These are phyloP conservation scores for Theristicus caerulescens DNA, from an alignment of 2,113 vertebrate genomes.

Conservation along the genomic window DNA sequence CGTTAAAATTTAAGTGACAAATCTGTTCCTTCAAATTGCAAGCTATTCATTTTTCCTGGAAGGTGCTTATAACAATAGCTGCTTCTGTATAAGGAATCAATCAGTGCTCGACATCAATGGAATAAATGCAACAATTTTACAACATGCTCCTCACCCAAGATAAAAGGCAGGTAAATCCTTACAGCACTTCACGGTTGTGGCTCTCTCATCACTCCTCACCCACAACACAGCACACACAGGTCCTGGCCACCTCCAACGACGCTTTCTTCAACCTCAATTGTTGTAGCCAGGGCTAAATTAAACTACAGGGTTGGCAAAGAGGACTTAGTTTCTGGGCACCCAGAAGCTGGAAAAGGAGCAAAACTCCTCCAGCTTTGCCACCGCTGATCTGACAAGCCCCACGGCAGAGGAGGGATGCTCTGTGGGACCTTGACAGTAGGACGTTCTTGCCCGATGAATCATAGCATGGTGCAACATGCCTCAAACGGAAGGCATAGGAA, in stretches of 20 bases:
- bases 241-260: neutral
- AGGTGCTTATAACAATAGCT: constrained; percentile 41
- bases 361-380: neutral
- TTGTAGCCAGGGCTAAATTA: neutral
- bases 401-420: neutral
- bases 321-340: neutral
- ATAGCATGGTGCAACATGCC: neutral
- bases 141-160: neutral
- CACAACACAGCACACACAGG: neutral
- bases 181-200: neutral
- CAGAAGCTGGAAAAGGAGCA: neutral
- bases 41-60: constrained; percentile 64
- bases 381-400: neutral
- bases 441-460: neutral
- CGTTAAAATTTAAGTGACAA: constrained; percentile 30
- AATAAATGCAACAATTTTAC: neutral
- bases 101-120: neutral
- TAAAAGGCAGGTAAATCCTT: neutral
- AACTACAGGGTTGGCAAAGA: neutral
- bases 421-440: neutral
- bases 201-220: neutral
- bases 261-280: neutral
- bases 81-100: neutral
- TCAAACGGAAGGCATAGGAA: neutral
- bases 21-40: constrained; percentile 48